phyloP scores from a whole-genome alignment of 2,888 invertebrate species.

The Platypus cylindrus region DNA sequence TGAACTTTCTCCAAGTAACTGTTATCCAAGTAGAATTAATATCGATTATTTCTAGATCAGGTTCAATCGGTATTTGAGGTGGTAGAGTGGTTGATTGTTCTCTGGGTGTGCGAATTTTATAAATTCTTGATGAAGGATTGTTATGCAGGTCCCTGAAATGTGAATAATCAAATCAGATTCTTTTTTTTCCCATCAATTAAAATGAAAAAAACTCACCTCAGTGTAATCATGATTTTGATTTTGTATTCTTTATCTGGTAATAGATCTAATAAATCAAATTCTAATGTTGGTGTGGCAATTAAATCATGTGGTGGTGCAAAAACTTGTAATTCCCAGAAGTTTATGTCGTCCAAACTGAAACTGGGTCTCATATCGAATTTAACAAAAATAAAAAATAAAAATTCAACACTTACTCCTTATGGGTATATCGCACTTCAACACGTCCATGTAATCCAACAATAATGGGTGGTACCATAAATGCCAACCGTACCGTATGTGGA shows the following conservation, averaged over 20 bases:
- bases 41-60: conserved; percentile 57
- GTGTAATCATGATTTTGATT: conserved; percentile 65
- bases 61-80: conserved; percentile 54
- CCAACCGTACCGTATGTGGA: conserved; percentile 64
- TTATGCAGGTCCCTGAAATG: conserved; percentile 49
- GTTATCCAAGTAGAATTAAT: conserved; percentile 68
- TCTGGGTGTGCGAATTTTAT: conserved; percentile 58
- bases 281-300: conserved; percentile 72
- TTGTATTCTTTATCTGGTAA: conserved; percentile 70
- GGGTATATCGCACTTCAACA: conserved; percentile 76
- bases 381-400: too few species aligned
- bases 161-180: neutral
- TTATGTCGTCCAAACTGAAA: conserved; percentile 44
- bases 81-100: conserved; percentile 40
- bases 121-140: conserved; percentile 64
- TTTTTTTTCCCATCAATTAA: neutral
- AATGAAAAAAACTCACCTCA: conserved; percentile 35
- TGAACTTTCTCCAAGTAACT: conserved; percentile 71
- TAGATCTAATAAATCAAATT: conserved; percentile 67
- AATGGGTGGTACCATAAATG: conserved; percentile 70
- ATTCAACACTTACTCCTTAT: conserved; percentile 48
- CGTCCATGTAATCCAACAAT: conserved; percentile 78
- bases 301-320: conserved; percentile 79
- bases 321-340: conserved; percentile 71
- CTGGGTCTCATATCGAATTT: too few species aligned